Base-by-base conservation (phyloP, 1,140 invertebrate genomes). In the Drosophila takahashii region DNA sequence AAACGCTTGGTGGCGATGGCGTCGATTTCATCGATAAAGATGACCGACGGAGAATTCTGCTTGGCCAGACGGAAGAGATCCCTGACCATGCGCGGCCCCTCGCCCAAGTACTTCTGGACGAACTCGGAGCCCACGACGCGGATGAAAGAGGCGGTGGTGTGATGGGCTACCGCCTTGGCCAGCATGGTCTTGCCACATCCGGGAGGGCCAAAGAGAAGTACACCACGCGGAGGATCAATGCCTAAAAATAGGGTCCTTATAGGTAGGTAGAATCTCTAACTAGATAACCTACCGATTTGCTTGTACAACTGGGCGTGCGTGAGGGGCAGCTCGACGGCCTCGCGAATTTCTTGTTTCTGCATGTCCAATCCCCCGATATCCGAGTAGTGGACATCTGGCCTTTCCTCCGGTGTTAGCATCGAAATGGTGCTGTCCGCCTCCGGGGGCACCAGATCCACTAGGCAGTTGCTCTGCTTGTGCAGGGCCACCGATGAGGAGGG, bases 321-420 rank as follows among this genome's bases (percentile, higher is more conserved):
- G 8, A 99, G 93, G 4, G 99, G 99, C 48, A 99, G 92, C 93
- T 99, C 99, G 1, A 99, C 99, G 48, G 99, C 99, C 94, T 99
- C 99, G 48, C 98, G 93, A 70, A 99, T 99, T 93, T 99, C 99
- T 92, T 99, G 99, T 79, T 99, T 99, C 92, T 99, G 99, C 93
- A 99, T 99, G 92, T 99, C 98, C 95, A 99, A 97, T 26, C 99
- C 99, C 92, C 99, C 99, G 93, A 99, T 99, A 91, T 99, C 99
- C 18, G 96, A 95, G 91, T 99, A 99, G 34, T 95, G 95, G 9
- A 99, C 97, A 93, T 99, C 98, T 2, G 99, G 99, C 87, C 99
- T 99, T 92, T 99, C 98, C 95, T 99, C 98, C 95, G 92, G 56
- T 97, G 98, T 66, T 95, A 98, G 45, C 97, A 98, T 91, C 2